phyloP scores from a whole-genome alignment of 2,888 invertebrate genomes.

The Oxycera nigricornis region DNA sequence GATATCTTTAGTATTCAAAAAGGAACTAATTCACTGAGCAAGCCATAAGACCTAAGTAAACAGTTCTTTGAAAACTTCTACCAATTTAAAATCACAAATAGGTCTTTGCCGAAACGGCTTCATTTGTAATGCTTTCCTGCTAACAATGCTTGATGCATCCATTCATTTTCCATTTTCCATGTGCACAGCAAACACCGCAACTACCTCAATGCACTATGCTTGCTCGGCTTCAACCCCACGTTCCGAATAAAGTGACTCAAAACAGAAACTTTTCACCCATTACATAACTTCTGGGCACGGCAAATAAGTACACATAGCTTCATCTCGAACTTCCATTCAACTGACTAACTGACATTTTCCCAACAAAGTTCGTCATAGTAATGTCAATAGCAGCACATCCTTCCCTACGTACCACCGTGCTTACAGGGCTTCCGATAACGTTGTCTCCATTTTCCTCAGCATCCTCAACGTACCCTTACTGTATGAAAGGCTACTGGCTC shows the following conservation, averaged over 20 bases:
- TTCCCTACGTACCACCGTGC: background rate
- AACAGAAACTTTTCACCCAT: constrained; percentile 18
- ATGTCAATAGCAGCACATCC: constrained; percentile 4
- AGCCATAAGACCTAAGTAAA: no score
- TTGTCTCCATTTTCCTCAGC: background rate
- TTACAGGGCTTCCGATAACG: background rate
- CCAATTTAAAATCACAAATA: background rate
- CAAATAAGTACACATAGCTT: constrained; percentile 8
- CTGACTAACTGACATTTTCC: constrained; percentile 14
- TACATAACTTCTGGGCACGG: constrained; percentile 19
- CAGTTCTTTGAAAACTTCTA: no score
- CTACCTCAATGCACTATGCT: background rate
- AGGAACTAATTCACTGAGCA: no score
- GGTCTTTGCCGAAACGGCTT: background rate
- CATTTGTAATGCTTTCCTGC: background rate
- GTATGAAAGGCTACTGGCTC: background rate
- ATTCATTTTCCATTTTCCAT: background rate
- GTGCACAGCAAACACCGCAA: no score
- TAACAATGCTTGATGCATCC: background rate
- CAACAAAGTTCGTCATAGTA: background rate
- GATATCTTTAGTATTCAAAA: no score
- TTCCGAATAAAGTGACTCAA: background rate
- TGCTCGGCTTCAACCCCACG: background rate
- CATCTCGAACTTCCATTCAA: background rate
- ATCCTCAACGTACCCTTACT: no score